Evolutionary conservation across 2,797 vertebrate genomes (phyloP), one percentile per base, ranked within the genome.

Genomic region (Trachurus trachurus): DNA sequence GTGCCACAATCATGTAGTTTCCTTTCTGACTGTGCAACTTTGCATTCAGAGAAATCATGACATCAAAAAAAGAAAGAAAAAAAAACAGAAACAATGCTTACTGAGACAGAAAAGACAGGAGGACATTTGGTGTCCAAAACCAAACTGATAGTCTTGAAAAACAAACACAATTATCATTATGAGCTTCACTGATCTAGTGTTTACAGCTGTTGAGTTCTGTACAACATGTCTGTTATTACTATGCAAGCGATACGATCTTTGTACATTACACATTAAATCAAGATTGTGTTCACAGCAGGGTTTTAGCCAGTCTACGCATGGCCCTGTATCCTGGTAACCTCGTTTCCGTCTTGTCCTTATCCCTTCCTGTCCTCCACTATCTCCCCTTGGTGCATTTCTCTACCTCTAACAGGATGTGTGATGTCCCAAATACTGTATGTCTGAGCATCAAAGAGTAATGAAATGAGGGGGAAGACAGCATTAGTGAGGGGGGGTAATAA

Each of bases 381-480:
- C 39, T 77, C 42, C 40, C 60, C 22, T 54, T 9, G 44, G 42
- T 67, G 34, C 56, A 22, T 31, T 52, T 40, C 50, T 75, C 39
- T 50, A 68, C 62, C 63, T 66, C 19, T 10, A 71, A 67, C 60
- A 60, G 73, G 57, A 63, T 37, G 47, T 56, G 74, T 82, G 66
- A 61, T 66, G 54, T 63, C 79, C 71, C 54, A 79, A 62, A 84
- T 26, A 26, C 26, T 26, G 26, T 76, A 59, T 60, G 75, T 81
- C 78, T 67, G 73, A 68, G 70, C 64, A 73, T 84, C 66, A 75
- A 64, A 77, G 57, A 66, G 15, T 59, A 60, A 82, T 78, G 66
- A 74, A 82, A 68, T 22, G 13, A 64, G 63, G 53, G 45, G 17
- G 47, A 45, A 62, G 57, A 60, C 37, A n/a, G 64, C 31, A 37